These are phyloP conservation scores for Oncorhynchus masou DNA, from an alignment of 2,113 vertebrate genomes.

Conservation along the genomic window DNA sequence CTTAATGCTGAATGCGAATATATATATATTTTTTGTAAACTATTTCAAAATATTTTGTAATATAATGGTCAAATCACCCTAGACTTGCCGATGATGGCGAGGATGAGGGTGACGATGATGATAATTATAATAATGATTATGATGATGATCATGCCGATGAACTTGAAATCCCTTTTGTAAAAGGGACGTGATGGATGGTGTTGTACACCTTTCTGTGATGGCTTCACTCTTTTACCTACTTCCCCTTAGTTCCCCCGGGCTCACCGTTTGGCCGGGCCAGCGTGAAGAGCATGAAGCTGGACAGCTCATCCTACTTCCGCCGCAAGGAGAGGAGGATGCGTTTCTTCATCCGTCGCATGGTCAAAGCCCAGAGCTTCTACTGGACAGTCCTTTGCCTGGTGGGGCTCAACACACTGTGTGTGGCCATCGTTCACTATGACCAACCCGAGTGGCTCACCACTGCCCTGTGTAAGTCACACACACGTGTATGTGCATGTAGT, in stretches of 20 bases:
- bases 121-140: no score
- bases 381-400: constrained; percentile 72
- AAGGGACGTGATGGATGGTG: no score
- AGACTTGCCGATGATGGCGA: no score
- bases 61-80: no score
- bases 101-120: no score
- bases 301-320: constrained; percentile 88
- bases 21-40: no score
- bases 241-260: constrained; percentile 58
- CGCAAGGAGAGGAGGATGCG: constrained; percentile 94
- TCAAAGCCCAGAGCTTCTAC: constrained; percentile 92
- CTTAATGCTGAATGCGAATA: no score
- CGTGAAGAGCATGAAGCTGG: constrained; percentile 88
- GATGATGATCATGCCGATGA: no score
- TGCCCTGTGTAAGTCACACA: not conserved
- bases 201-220: not conserved
- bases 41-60: no score
- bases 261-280: constrained; percentile 90
- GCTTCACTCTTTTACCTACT: constrained; percentile 51
- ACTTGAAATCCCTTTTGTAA: no score
- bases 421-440: constrained; percentile 92
- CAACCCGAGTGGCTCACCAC: constrained; percentile 89
- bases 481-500: not conserved
- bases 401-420: not conserved
- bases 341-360: constrained; percentile 82